phyloP scores from a whole-genome alignment of 2,113 vertebrate genomes.

The Columbina picui region DNA sequence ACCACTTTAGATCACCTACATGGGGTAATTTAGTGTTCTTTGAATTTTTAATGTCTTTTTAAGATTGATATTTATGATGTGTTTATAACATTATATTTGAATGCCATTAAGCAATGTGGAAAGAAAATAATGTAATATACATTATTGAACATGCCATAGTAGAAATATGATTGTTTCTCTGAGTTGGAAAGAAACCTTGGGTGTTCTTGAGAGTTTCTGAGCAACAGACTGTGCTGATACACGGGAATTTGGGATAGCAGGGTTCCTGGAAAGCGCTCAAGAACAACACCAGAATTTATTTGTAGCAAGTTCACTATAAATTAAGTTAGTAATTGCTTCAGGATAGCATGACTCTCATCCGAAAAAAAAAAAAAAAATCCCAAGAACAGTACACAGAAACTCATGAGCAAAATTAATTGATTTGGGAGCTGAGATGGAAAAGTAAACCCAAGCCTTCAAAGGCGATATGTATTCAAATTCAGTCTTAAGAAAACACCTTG shows the following conservation, averaged over 20 bases:
- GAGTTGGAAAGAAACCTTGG: neutral
- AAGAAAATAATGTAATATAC: slow-evolving; percentile 47
- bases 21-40: neutral
- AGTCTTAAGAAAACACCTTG: neutral
- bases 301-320: neutral
- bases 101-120: slow-evolving; percentile 5
- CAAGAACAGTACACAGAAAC: neutral
- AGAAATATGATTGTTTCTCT: neutral
- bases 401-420: neutral
- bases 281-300: neutral
- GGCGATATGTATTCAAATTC: neutral
- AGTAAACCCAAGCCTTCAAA: neutral
- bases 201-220: neutral
- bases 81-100: slow-evolving; percentile 24
- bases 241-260: neutral
- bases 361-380: neutral
- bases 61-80: slow-evolving; percentile 19
- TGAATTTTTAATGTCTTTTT: slow-evolving; percentile 28
- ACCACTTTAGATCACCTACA: neutral
- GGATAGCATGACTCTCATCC: neutral
- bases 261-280: neutral
- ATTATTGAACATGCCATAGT: too few species aligned
- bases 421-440: neutral
- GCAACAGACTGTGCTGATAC: neutral
- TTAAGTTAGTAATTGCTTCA: neutral